Base-by-base conservation (phyloP, 1,140 invertebrate genomes). In the Eriocheir sinensis region DNA sequence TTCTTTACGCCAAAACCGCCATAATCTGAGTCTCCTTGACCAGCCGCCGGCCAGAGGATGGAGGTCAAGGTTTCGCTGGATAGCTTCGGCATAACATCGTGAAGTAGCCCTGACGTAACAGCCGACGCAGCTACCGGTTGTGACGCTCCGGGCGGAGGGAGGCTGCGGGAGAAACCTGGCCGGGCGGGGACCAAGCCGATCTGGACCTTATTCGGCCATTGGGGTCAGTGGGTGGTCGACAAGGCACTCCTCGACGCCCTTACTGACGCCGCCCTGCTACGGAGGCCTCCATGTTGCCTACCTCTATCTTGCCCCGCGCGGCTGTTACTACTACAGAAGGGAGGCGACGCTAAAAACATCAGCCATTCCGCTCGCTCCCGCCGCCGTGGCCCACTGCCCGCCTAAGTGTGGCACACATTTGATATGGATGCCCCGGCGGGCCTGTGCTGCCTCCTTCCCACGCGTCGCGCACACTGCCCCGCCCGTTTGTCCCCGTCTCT, bases 151-250 rank as follows among this genome's bases (percentile, higher is more conserved):
- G 60, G 60, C 1, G 21, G 60, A 21, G 4, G 8, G 60, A 72
- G 60, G 60, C 60, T 72, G 60, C 6, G 60, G 27, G 60, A 72
- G 60, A 88, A 41, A 88, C 34, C 85, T 44, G 38, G 85, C 85
- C 85, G 38, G 40, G 85, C 38, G 83, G 30, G 83, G 85, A 8
- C 85, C 27, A 40, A 8, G 27, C 85, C 34, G 38, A 40, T 41
- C 2, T 44, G 30, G 30, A 21, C 85, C 85, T 40, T 88, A 88
- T 88, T 88, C 85, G 38, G 85, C 85, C 85, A 88, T 88, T 88
- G 85, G 85, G 85, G 85, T 88, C 85, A 88, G 38, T 88, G 81
- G 81, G 34, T 41, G 38, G 32, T 85, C 17, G 34, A 9, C 81
- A 17, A 36, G 30, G 81, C 81, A 41, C 32, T 2, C 38, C 81